Evolutionary conservation across 2,888 invertebrate species (phyloP), one percentile per base, ranked within the genome.

Genomic region (Gisinianus flammeolus): DNA sequence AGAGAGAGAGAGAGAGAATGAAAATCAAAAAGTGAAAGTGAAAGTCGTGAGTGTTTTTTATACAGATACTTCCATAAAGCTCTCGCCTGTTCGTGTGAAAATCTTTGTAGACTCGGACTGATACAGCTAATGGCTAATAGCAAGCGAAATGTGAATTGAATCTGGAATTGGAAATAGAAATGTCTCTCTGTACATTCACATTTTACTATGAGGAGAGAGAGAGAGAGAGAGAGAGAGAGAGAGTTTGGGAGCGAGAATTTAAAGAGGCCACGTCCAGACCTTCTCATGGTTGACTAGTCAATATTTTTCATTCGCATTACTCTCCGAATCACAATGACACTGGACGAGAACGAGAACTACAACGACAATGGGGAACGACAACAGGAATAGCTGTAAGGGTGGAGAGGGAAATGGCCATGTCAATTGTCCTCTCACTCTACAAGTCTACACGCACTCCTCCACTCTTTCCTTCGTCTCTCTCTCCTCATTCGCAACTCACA

Each of bases 261-360:
- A 58, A 58, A 58, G 58, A 8, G 22, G 22, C 58, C 58, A 58
- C 58, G 58, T 58, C 58, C 58, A 58, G 22, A 22, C 26, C 58
- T 58, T 58, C 22, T 12, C 58, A 58, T 58, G 58, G 58, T 58
- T 58, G 58, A 58, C 58, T 58, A 58, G 19, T 58, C 58, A 58
- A 58, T 58, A 58, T 58, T 58, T n/a, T 26, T 58, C 58, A 58
- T 58, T 58, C 19, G 24, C 16, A 58, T 58, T 58, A 22, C 58
- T 26, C 22, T 44, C 2, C 44, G 3, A 44, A 44, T 16, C 19
- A 44, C 44, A 44, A 44, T 44, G 16, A 44, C 44, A 44, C 12
- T 44, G 5, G 16, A 44, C 44, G 6, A 44, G 12, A 12, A 44
- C 44, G 19, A 58, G 12, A 19, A 26, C 58, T 22, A 58, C 12